phyloP scores from a whole-genome alignment of 2,113 vertebrate species.

The Neofelis nebulosa region DNA sequence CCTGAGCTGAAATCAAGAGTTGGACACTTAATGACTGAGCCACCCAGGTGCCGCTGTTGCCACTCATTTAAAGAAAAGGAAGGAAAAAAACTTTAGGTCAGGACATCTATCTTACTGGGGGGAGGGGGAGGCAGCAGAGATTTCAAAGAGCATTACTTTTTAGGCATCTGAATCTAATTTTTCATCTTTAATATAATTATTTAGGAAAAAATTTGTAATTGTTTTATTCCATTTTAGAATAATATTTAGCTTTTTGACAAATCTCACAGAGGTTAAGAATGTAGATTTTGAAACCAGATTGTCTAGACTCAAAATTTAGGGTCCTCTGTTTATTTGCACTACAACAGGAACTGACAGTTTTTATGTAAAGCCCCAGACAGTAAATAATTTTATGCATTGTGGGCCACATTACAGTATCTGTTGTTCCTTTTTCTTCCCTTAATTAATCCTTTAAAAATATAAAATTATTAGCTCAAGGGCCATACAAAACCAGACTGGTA shows the following conservation, averaged over 20 bases:
- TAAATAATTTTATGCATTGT: neutral
- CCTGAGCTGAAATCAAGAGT: no score
- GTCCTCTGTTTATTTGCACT: neutral
- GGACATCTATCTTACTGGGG: neutral
- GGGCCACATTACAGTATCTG: neutral
- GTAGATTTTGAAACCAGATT: neutral
- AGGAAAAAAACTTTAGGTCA: neutral
- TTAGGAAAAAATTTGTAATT: conserved; percentile 31
- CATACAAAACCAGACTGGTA: neutral
- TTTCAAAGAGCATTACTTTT: conserved; percentile 16
- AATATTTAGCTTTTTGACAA: neutral
- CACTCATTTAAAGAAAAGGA: neutral
- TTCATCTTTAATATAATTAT: conserved; percentile 14
- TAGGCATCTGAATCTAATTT: neutral
- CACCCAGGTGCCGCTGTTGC: neutral
- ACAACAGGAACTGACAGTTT: neutral
- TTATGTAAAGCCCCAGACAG: neutral
- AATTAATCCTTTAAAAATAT: neutral
- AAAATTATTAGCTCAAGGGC: neutral
- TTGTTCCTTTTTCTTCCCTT: neutral
- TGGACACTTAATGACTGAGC: no score
- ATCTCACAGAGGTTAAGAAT: neutral
- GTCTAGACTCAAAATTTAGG: neutral
- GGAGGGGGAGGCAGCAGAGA: neutral
- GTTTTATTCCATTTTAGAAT: conserved; percentile 8